A percentile compares a stretch with the other conserved stretches of the same genome.
Conservation (phyloP, 2,888 invertebrate species). For the Melipona beecheii region DNA sequence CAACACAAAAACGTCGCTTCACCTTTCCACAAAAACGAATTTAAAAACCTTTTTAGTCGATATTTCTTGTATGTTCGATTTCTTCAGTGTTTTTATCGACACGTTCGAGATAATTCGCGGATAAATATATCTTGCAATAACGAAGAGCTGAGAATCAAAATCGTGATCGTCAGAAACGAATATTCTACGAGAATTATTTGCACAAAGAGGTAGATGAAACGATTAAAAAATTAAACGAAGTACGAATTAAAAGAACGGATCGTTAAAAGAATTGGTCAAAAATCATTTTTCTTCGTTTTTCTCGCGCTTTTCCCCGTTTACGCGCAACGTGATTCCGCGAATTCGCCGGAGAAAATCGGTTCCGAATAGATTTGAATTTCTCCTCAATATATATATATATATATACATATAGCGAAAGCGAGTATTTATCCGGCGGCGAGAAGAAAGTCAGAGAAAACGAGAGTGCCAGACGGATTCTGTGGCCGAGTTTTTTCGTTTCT, state of each 20-base stretch:
- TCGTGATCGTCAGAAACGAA: not conserved
- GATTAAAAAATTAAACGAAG: too few relatives aligned
- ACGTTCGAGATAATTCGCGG: not conserved
- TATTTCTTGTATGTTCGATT: too few relatives aligned
- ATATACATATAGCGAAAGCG: not conserved
- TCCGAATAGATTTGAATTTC: constrained; percentile 23
- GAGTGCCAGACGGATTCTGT: constrained; percentile 9
- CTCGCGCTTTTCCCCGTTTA: constrained; percentile 7
- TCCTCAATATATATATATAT: not conserved
- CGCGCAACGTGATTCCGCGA: constrained; percentile 1
- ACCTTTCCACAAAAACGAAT: not conserved
- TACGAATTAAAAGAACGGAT: too few relatives aligned
- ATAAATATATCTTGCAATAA: not conserved
- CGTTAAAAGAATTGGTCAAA: too few relatives aligned
- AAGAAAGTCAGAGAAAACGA: constrained; percentile 39
- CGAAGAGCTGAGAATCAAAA: not conserved
- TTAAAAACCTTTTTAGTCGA: not conserved
- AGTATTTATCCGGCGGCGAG: not conserved
- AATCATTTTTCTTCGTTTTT: not conserved
- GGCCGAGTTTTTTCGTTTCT: constrained; percentile 15
- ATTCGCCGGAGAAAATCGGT: not conserved
- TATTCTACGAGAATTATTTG: not conserved
- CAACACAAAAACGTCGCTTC: not conserved
- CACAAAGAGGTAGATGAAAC: too few relatives aligned
- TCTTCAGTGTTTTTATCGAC: not conserved